Evolutionary conservation across 92 coral and sea anemone genomes (phyloP).

Genomic region (Epizoanthus scotinus): DNA sequence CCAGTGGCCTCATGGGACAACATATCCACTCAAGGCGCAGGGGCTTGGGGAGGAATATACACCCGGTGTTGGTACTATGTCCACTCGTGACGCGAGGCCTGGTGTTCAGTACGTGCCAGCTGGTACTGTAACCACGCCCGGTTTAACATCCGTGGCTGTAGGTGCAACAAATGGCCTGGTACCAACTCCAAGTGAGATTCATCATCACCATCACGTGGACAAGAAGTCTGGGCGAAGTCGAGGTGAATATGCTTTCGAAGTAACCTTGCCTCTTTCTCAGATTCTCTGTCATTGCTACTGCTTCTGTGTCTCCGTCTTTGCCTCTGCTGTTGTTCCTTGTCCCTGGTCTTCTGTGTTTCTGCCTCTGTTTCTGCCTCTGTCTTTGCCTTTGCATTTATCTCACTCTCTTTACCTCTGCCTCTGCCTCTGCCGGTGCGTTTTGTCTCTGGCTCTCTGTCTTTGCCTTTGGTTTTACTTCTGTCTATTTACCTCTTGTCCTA

Average conservation of each 20-base stretch:
- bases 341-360: no score
- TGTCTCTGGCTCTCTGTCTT: no score
- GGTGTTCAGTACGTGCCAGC: constrained; percentile 11
- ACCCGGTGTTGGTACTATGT: not conserved
- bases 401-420: no score
- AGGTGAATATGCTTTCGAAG: not conserved
- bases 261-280: no score
- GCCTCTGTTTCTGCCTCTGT: no score
- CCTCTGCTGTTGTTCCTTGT: no score
- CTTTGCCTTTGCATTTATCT: no score
- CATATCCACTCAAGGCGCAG: not conserved
- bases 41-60: not conserved
- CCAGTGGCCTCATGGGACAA: constrained; percentile 35
- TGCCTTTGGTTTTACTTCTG: no score
- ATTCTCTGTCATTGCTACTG: not conserved
- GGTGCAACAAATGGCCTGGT: constrained; percentile 34
- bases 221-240: constrained; percentile 49
- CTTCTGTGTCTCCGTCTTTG: not conserved
- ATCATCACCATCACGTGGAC: constrained; percentile 75
- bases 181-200: constrained; percentile 58
- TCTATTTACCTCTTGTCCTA: no score
- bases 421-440: no score
- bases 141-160: constrained; percentile 29
- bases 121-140: constrained; percentile 6
- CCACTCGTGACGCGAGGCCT: not conserved